phyloP scores from a whole-genome alignment of 2,113 vertebrate species.

The Phrynocephalus versicolor region DNA sequence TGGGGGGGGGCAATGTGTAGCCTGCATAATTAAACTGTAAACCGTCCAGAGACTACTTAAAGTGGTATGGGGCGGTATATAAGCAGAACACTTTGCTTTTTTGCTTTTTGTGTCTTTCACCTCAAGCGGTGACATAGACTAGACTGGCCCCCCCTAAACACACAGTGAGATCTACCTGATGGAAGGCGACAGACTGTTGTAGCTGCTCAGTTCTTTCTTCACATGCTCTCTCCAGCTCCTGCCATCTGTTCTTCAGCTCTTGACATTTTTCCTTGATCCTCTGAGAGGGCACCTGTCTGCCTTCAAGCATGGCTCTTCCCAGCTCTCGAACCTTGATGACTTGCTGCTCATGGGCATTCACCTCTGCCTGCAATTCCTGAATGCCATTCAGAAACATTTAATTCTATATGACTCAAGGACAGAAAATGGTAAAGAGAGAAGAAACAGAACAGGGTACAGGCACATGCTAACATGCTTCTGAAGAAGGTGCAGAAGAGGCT shows the following conservation, averaged over 20 bases:
- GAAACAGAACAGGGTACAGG: not conserved
- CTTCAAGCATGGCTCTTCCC: conserved; percentile 70
- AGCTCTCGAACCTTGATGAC: conserved; percentile 77
- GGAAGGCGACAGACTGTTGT: conserved; percentile 76
- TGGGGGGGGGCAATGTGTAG: too few species aligned
- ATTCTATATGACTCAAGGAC: too few species aligned
- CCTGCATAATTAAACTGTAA: too few species aligned
- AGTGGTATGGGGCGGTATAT: too few species aligned
- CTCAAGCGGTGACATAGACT: not conserved
- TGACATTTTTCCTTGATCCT: conserved; percentile 75
- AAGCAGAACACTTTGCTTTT: too few species aligned
- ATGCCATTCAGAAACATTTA: not conserved
- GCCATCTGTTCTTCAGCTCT: conserved; percentile 78
- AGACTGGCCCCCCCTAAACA: not conserved
- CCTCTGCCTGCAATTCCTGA: conserved; percentile 82
- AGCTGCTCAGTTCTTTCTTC: conserved; percentile 73
- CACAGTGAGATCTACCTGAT: conserved; percentile 77
- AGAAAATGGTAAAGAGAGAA: not conserved
- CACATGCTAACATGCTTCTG: not conserved
- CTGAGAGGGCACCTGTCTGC: conserved; percentile 69
- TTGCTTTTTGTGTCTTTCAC: not conserved
- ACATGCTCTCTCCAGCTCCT: conserved; percentile 79
- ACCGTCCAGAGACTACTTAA: too few species aligned
- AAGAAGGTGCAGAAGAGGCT: not conserved
- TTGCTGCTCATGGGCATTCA: conserved; percentile 80